Conservation (phyloP, 2,888 invertebrate genomes). For the Campaea margaritaria region DNA sequence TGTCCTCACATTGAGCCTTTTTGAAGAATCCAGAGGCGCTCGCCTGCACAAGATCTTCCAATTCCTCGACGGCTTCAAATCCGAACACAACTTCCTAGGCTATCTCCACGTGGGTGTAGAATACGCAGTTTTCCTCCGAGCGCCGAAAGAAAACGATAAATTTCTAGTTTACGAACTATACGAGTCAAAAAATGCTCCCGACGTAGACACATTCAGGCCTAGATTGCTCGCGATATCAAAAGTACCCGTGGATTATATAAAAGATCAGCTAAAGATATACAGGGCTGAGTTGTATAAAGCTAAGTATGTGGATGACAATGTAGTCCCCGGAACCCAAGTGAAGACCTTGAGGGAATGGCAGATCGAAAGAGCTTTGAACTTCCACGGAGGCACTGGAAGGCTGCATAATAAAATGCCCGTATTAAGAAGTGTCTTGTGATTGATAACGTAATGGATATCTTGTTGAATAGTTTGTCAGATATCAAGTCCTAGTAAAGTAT, state of each 20-base stretch:
- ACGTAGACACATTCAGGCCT: slow-evolving; percentile 56
- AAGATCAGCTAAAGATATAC: slow-evolving; percentile 64
- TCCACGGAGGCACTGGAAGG: slow-evolving; percentile 40
- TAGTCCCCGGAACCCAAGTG: slow-evolving; percentile 71
- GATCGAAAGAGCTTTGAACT: slow-evolving; percentile 60
- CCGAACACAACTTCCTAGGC: slow-evolving; percentile 65
- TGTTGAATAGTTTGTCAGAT: no score
- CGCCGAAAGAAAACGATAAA: slow-evolving; percentile 67
- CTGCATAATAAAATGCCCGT: slow-evolving; percentile 53
- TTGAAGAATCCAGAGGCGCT: slow-evolving; percentile 48
- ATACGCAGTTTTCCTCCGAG: slow-evolving; percentile 66
- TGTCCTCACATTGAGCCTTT: slow-evolving; percentile 40
- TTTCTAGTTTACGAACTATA: slow-evolving; percentile 70
- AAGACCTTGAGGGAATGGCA: slow-evolving; percentile 76
- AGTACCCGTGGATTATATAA: slow-evolving; percentile 70
- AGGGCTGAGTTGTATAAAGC: slow-evolving; percentile 64
- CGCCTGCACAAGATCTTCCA: slow-evolving; percentile 73
- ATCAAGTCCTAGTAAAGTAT: no score
- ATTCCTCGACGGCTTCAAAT: slow-evolving; percentile 67
- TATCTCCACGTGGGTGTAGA: slow-evolving; percentile 72
- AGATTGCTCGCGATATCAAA: slow-evolving; percentile 67
- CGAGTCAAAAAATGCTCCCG: slow-evolving; percentile 64
- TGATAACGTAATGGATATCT: slow-evolving; percentile 9
- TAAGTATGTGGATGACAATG: slow-evolving; percentile 63
- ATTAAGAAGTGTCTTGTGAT: slow-evolving; percentile 54